phyloP scores from a whole-genome alignment of 1,140 invertebrate species.

The Papilio polyxenes region DNA sequence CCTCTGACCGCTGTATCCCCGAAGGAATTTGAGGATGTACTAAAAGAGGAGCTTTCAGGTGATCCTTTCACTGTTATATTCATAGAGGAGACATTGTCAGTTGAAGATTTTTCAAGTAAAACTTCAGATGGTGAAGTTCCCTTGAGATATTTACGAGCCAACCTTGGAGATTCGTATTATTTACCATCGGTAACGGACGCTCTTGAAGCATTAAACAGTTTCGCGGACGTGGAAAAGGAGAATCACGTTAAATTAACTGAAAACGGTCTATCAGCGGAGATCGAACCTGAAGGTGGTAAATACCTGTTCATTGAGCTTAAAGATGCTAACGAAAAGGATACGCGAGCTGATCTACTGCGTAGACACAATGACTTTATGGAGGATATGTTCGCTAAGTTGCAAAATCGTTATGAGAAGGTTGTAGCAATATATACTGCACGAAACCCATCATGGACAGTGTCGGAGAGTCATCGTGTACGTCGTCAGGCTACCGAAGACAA shows the following conservation, averaged over 20 bases:
- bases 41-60: conserved; percentile 57
- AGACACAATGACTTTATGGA: conserved; percentile 77
- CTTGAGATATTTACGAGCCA: conserved; percentile 65
- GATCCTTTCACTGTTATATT: conserved; percentile 69
- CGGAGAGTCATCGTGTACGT: conserved; percentile 54
- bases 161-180: conserved; percentile 59
- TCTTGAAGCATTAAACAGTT: conserved; percentile 56
- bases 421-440: conserved; percentile 72
- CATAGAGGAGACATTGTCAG: conserved; percentile 74
- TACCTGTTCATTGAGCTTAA: conserved; percentile 71
- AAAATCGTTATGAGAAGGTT: conserved; percentile 60
- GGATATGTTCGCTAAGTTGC: conserved; percentile 63
- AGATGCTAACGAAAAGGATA: conserved; percentile 73
- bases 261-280: conserved; percentile 66
- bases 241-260: conserved; percentile 67
- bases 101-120: conserved; percentile 76
- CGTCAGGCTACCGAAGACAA: conserved; percentile 49
- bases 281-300: conserved; percentile 59
- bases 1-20: conserved; percentile 55
- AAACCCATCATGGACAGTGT: conserved; percentile 70
- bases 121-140: conserved; percentile 63
- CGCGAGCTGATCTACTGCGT: conserved; percentile 62
- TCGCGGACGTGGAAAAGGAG: conserved; percentile 62
- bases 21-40: conserved; percentile 56
- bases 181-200: conserved; percentile 67